Percentiles rank a stretch among this genome's conserved stretches.
Evolutionary conservation across 1,140 invertebrate genomes (phyloP).

Genomic region (Sipha flava): DNA sequence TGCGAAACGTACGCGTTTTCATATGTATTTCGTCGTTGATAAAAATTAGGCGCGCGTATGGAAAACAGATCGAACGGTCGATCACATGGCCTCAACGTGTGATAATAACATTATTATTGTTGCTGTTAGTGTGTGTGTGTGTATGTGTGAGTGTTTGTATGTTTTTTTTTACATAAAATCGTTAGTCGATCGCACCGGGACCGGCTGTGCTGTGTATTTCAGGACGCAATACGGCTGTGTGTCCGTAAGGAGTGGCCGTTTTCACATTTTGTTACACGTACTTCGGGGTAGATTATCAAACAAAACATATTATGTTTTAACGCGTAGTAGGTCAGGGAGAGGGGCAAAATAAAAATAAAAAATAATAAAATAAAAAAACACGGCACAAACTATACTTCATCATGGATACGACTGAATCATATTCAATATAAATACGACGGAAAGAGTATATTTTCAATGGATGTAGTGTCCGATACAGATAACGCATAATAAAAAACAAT

Average conservation of each 20-base stretch:
- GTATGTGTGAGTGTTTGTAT: too few species aligned
- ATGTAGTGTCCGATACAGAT: neutral
- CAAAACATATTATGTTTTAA: neutral
- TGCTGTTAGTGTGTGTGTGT: too few species aligned
- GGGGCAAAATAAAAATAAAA: too few species aligned
- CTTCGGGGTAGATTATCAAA: neutral
- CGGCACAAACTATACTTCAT: too few species aligned
- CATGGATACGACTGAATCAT: neutral
- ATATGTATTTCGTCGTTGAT: too few species aligned
- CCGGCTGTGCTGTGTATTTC: neutral
- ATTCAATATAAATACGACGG: neutral
- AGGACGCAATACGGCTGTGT: neutral
- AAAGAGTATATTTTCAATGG: neutral
- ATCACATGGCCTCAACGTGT: too few species aligned
- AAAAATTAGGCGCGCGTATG: too few species aligned
- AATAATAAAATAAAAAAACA: neutral
- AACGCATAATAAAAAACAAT: neutral
- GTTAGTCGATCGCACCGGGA: neutral
- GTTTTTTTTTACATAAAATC: slow-evolving; percentile 8
- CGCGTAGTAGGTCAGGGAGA: neutral
- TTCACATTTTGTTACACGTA: neutral
- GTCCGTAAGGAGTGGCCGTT: slow-evolving; percentile 9
- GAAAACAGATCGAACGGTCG: too few species aligned
- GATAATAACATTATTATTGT: too few species aligned
- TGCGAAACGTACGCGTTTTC: too few species aligned